Evolutionary conservation across 1,140 invertebrate species (phyloP), one percentile per base, ranked within the genome.

Genomic region (Gonioctena quinquepunctata): DNA sequence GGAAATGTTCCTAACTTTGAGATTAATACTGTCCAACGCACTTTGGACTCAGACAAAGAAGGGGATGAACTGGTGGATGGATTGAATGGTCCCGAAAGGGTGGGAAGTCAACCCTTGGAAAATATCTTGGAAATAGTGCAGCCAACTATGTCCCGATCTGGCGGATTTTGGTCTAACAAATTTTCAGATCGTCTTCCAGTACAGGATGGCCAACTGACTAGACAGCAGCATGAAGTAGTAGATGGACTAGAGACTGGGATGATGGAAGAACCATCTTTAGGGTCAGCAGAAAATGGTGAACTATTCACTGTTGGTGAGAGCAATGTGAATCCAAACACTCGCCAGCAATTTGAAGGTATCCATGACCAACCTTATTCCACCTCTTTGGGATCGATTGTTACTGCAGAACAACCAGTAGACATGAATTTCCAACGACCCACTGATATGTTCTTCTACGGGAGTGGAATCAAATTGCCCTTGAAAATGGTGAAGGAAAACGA

Each of bases 401-500:
- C 73, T 3, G 16, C 56, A 18, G 28, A 48, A 7, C 59, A 66
- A 5, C 48, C 64, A 19, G 22, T 66, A 16, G 11, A 60, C 56
- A 18, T 42, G 19, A 22, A 54, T 42, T 16, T 62, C 61, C 48
- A 71, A 70, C 19, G 18, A 42, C 48, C 63, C 42, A 67, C 4
- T 27, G 70, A 78, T 16, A 49, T 77, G 3, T 75, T 68, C 33
- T 77, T 74, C 42, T 60, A 72, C 4, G 78, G 75, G 8, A 74
- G 71, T 56, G 73, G 76, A 22, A 74, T 79, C 6, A 77, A 77
- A 54, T 56, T 79, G 6, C 78, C 78, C 2, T 64, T 79, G 27
- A 64, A 75, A 60, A 65, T 79, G 26, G 18, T 33, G 6, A 68
- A 71, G 52, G 52, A 62, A 57, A 23, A 49, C 27, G 50, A 79